phyloP scores from a whole-genome alignment of 2,888 invertebrate species.

The Harpalus rubripes region DNA sequence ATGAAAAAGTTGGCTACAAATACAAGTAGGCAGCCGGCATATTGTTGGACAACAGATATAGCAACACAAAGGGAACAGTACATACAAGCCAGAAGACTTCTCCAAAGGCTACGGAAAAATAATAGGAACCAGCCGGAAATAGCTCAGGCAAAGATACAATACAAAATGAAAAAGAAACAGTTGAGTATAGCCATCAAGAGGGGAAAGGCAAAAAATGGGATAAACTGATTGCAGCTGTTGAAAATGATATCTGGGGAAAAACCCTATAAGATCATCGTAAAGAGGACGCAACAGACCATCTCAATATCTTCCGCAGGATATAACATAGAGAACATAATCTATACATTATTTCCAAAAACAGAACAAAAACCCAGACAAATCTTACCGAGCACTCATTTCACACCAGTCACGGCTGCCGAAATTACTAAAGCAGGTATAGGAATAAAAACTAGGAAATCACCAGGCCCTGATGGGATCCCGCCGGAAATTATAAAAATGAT shows the following conservation, averaged over 20 bases:
- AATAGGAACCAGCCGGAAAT: neutral
- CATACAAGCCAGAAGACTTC: neutral
- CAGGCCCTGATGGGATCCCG: neutral
- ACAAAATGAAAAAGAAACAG: neutral
- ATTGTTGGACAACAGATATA: conserved; percentile 13
- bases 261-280: neutral
- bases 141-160: neutral
- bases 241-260: neutral
- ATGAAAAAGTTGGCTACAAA: neutral
- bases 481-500: neutral
- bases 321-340: neutral
- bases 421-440: neutral
- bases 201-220: conserved; percentile 4
- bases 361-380: neutral
- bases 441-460: neutral
- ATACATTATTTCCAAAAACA: neutral
- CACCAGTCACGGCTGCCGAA: neutral
- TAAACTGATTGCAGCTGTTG: neutral
- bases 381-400: neutral
- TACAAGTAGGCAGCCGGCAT: neutral
- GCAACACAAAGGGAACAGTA: neutral
- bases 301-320: neutral
- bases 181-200: neutral
- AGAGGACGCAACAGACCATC: neutral
- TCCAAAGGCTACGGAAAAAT: neutral